phyloP scores from a whole-genome alignment of 2,888 invertebrate species.

The Scaptomyza caliginosa region DNA sequence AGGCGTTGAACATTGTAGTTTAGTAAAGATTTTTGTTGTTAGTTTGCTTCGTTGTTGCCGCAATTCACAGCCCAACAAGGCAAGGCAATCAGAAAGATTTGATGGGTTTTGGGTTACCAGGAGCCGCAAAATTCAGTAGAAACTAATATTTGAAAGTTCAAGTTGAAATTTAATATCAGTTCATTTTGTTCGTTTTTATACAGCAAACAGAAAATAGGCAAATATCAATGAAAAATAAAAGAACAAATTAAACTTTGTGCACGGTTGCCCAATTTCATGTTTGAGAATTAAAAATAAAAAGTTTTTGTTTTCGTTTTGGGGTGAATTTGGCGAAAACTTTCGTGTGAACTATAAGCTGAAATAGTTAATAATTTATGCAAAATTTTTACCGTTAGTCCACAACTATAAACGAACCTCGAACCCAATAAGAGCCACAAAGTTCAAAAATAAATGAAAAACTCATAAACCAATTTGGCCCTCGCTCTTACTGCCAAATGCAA shows the following conservation, averaged over 20 bases:
- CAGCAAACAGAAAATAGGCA: too few species aligned
- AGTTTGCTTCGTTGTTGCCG: slow-evolving; percentile 32
- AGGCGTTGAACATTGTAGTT: slow-evolving; percentile 11
- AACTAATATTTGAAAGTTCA: neutral
- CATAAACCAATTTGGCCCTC: slow-evolving; percentile 27
- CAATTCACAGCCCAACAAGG: slow-evolving; percentile 19
- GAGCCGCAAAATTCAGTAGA: neutral
- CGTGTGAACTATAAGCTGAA: slow-evolving; percentile 16
- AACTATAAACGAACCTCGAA: slow-evolving; percentile 1
- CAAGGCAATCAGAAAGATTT: slow-evolving; percentile 26
- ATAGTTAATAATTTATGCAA: slow-evolving; percentile 41
- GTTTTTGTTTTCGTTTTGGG: too few species aligned
- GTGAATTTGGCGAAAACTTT: slow-evolving; percentile 4
- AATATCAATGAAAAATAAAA: too few species aligned
- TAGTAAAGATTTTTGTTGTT: slow-evolving; percentile 5
- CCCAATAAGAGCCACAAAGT: slow-evolving; percentile 10
- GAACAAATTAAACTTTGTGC: neutral
- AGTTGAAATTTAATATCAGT: neutral
- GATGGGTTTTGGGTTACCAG: slow-evolving; percentile 2
- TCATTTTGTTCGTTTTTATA: too few species aligned
- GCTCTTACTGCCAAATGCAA: slow-evolving; percentile 17
- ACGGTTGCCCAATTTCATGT: slow-evolving; percentile 22
- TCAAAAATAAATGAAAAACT: slow-evolving; percentile 35
- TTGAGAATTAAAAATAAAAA: neutral
- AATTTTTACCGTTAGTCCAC: slow-evolving; percentile 12